Conservation (phyloP, 2,113 vertebrate genomes). For the Chaenocephalus aceratus region DNA sequence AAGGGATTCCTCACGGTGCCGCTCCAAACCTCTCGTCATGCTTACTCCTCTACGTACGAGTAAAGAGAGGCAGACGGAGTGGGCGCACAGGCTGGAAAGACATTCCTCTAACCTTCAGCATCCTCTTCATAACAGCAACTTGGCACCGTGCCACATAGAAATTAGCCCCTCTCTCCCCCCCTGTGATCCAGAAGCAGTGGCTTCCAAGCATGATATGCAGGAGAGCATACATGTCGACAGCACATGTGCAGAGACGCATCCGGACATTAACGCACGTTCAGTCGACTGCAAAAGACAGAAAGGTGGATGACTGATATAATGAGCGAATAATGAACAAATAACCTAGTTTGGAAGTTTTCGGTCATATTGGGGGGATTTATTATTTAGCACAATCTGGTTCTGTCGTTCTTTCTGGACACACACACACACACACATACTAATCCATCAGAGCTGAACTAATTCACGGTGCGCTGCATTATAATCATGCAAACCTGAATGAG, state of each 20-base stretch:
- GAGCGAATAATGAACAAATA: constrained; percentile 27
- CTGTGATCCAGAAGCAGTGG: constrained; percentile 44
- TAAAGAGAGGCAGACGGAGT: constrained; percentile 4
- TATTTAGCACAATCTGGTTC: constrained; percentile 40
- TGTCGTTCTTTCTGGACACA: constrained; percentile 12
- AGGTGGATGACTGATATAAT: neutral
- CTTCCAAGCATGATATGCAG: constrained; percentile 24
- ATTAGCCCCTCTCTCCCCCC: neutral
- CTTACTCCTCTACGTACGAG: constrained; percentile 10
- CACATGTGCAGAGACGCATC: constrained; percentile 10
- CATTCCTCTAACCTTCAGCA: constrained; percentile 67
- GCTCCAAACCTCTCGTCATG: constrained; percentile 47
- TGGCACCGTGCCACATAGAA: constrained; percentile 46
- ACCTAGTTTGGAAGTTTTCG: constrained; percentile 68
- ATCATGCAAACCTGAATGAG: constrained; percentile 52
- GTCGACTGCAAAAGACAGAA: neutral
- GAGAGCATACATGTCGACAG: constrained; percentile 33
- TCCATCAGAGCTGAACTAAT: constrained; percentile 57
- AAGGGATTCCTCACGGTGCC: constrained; percentile 53
- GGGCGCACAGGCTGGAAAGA: constrained; percentile 15
- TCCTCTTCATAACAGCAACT: constrained; percentile 47
- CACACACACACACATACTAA: constrained; percentile 26
- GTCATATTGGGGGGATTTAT: constrained; percentile 41
- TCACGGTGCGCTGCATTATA: constrained; percentile 34
- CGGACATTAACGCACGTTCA: constrained; percentile 13